A percentile compares a stretch with the other conserved stretches of the same genome.
Conservation (phyloP, 1,140 invertebrate species). For the Lepidotrigona ventralis region DNA sequence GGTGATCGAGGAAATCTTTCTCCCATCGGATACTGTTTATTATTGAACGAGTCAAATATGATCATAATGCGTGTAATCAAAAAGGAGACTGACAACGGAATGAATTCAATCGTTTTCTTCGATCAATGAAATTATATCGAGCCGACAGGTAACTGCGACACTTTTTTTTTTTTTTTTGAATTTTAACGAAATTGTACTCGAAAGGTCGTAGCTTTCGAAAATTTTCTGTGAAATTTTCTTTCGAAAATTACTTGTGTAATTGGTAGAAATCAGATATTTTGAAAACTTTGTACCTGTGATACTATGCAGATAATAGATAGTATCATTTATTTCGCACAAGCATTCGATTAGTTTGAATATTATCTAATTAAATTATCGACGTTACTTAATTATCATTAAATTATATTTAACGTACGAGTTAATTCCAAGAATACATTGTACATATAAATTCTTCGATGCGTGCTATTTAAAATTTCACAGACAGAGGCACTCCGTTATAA, state of each 20-base stretch:
- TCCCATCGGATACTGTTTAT: neutral
- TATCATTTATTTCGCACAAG: neutral
- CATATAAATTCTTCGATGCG: neutral
- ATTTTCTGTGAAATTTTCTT: too few species aligned
- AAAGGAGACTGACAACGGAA: neutral
- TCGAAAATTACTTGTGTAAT: neutral
- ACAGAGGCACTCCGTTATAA: neutral
- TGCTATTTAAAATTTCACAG: neutral
- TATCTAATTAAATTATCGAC: too few species aligned
- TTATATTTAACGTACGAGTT: too few species aligned
- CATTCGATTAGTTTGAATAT: too few species aligned
- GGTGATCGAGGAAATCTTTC: slow-evolving; percentile 77
- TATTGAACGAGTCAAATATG: neutral
- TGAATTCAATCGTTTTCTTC: too few species aligned
- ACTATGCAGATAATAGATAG: neutral
- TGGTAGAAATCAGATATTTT: too few species aligned
- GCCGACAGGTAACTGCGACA: neutral
- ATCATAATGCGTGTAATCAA: neutral
- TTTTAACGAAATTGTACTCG: neutral
- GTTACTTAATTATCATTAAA: too few species aligned
- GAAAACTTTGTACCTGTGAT: neutral
- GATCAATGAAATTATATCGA: neutral
- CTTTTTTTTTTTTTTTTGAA: neutral
- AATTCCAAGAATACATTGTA: neutral
- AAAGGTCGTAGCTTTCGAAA: neutral